Conservation (phyloP, 2,888 invertebrate genomes). For the Scaptomyza parva region DNA sequence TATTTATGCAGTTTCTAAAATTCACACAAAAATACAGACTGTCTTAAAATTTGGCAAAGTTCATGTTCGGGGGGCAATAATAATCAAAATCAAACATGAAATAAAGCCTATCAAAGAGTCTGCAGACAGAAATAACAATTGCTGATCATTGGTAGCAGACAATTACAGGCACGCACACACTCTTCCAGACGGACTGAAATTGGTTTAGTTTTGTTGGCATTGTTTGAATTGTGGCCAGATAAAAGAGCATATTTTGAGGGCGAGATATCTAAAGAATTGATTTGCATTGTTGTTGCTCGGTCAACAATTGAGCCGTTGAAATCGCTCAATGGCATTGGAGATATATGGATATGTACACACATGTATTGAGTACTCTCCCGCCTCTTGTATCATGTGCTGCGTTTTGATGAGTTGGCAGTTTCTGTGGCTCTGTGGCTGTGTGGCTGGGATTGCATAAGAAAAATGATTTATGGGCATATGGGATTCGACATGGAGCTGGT, state of each 20-base stretch:
- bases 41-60: slow-evolving; percentile 33
- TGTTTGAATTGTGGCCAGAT: slow-evolving; percentile 50
- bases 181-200: slow-evolving; percentile 26
- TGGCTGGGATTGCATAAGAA: slow-evolving; percentile 67
- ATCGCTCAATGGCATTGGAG: slow-evolving; percentile 44
- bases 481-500: slow-evolving; percentile 54
- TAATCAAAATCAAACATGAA: slow-evolving; percentile 48
- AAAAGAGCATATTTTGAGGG: slow-evolving; percentile 52
- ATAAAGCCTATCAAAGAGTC: slow-evolving; percentile 54
- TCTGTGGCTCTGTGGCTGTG: slow-evolving; percentile 23
- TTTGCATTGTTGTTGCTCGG: slow-evolving; percentile 68
- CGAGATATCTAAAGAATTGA: slow-evolving; percentile 62
- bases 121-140: slow-evolving; percentile 71
- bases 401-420: slow-evolving; percentile 63
- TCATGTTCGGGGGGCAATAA: slow-evolving; percentile 32
- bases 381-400: slow-evolving; percentile 50
- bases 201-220: slow-evolving; percentile 47
- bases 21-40: slow-evolving; percentile 32
- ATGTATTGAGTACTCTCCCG: slow-evolving; percentile 17
- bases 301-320: slow-evolving; percentile 68
- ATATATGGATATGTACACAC: no score
- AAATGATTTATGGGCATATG: slow-evolving; percentile 69
- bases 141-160: slow-evolving; percentile 46
- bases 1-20: slow-evolving; percentile 67
- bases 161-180: slow-evolving; percentile 17